A percentile compares a stretch with the other conserved stretches of the same genome.
Conservation (phyloP, 2,797 vertebrate species). For the Falco cherrug region DNA sequence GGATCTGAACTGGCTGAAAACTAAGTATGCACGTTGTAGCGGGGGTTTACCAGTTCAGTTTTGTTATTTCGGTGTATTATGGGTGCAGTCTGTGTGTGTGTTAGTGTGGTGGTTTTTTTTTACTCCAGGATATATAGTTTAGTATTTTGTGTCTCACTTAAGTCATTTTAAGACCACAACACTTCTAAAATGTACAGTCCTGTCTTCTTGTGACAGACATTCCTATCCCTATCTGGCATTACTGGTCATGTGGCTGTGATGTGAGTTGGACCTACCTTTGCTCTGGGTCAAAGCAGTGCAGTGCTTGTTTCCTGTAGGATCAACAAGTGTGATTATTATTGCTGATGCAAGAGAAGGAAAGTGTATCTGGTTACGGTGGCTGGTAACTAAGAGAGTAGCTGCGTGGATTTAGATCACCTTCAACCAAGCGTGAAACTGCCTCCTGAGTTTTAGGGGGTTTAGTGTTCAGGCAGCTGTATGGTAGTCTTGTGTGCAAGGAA, state of each 20-base stretch:
- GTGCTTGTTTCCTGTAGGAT: not conserved
- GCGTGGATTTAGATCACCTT: not conserved
- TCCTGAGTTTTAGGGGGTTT: not conserved
- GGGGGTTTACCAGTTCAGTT: not conserved
- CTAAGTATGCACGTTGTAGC: accelerated
- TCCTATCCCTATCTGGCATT: not conserved
- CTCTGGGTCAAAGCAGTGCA: not conserved
- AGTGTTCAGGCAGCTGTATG: not conserved
- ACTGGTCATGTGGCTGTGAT: not conserved
- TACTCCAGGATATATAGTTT: not conserved
- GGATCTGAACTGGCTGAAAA: not conserved
- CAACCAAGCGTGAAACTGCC: not conserved
- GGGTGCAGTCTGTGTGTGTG: not conserved
- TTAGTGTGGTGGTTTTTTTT: not conserved
- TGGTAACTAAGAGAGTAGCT: not conserved
- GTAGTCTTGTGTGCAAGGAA: not conserved
- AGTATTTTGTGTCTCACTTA: not conserved
- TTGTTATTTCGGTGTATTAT: not conserved
- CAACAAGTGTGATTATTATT: not conserved
- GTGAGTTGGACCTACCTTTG: constrained; percentile 37
- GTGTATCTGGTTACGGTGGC: accelerated
- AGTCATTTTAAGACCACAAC: not conserved
- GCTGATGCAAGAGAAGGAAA: not conserved
- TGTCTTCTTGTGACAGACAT: not conserved
- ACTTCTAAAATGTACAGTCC: not conserved